phyloP scores from a whole-genome alignment of 2,797 vertebrate species.

The Rhincodon typus region DNA sequence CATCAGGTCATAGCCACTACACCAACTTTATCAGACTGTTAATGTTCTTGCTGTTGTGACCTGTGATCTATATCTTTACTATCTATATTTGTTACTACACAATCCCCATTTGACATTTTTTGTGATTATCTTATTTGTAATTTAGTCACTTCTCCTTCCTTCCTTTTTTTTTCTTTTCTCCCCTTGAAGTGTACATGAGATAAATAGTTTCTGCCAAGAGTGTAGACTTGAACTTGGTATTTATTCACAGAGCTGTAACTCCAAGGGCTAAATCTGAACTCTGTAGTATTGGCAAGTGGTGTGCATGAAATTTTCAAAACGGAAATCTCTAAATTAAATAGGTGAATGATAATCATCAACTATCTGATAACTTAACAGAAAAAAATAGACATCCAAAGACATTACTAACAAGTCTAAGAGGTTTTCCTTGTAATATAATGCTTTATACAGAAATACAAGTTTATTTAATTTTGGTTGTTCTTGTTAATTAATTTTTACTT shows the following conservation, averaged over 20 bases:
- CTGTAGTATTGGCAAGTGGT: too few relatives aligned
- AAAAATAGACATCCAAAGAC: background rate
- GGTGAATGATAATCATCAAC: background rate
- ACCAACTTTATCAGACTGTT: too few relatives aligned
- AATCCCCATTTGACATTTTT: too few relatives aligned
- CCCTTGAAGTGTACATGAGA: background rate
- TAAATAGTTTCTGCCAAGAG: too few relatives aligned
- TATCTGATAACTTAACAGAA: background rate
- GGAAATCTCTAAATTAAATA: background rate
- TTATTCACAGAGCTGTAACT: too few relatives aligned
- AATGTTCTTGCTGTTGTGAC: background rate
- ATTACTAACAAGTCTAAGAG: background rate
- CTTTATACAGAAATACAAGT: background rate
- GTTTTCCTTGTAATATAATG: background rate
- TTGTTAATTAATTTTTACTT: background rate
- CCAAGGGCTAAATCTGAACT: too few relatives aligned
- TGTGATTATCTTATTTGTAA: too few relatives aligned
- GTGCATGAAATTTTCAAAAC: background rate
- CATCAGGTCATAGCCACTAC: too few relatives aligned
- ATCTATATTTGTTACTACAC: background rate
- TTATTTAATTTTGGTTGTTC: background rate
- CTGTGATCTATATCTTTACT: background rate
- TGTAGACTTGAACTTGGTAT: too few relatives aligned
- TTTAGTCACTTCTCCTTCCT: too few relatives aligned
- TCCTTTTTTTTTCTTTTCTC: background rate